Evolutionary conservation across 1,140 invertebrate species (phyloP).

Genomic region (Drosophila rufa): DNA sequence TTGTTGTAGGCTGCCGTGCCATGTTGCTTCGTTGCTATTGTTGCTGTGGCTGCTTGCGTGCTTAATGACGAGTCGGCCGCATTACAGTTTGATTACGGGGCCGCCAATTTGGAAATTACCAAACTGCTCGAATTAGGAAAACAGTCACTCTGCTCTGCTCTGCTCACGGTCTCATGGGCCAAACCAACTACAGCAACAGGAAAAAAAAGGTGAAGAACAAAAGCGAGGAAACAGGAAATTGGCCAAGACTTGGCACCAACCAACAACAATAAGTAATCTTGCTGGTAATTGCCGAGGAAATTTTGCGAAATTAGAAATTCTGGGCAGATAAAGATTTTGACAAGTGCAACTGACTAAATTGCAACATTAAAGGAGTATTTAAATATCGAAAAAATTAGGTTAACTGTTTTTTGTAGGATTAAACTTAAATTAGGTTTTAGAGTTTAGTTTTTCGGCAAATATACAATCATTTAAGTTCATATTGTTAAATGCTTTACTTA

Average conservation of each 20-base stretch:
- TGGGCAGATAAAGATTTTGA: slow-evolving; percentile 5
- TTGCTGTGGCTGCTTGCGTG: slow-evolving; percentile 63
- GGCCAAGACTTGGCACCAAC: slow-evolving; percentile 21
- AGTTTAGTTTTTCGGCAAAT: too few species aligned
- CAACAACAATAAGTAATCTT: neutral
- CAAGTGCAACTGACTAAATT: slow-evolving; percentile 6
- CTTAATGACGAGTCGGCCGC: slow-evolving; percentile 71
- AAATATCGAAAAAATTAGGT: neutral
- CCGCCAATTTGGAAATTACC: slow-evolving; percentile 76
- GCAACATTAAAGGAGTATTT: neutral
- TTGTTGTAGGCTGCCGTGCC: slow-evolving; percentile 8
- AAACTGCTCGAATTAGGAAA: slow-evolving; percentile 77
- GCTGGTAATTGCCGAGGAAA: slow-evolving; percentile 21
- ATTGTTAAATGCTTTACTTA: too few species aligned
- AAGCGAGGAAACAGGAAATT: slow-evolving; percentile 61
- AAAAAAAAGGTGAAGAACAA: slow-evolving; percentile 27
- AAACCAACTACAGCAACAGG: slow-evolving; percentile 16
- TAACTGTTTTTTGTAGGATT: too few species aligned
- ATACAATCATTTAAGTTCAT: too few species aligned
- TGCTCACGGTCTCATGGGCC: slow-evolving; percentile 19
- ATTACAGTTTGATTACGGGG: slow-evolving; percentile 78
- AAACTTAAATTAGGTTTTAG: too few species aligned
- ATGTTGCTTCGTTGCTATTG: slow-evolving; percentile 12
- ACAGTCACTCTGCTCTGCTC: slow-evolving; percentile 30
- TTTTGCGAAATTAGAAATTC: slow-evolving; percentile 21